These are phyloP conservation scores for Amphiprion ocellaris DNA, from an alignment of 2,113 vertebrate species.

Conservation along the genomic window DNA sequence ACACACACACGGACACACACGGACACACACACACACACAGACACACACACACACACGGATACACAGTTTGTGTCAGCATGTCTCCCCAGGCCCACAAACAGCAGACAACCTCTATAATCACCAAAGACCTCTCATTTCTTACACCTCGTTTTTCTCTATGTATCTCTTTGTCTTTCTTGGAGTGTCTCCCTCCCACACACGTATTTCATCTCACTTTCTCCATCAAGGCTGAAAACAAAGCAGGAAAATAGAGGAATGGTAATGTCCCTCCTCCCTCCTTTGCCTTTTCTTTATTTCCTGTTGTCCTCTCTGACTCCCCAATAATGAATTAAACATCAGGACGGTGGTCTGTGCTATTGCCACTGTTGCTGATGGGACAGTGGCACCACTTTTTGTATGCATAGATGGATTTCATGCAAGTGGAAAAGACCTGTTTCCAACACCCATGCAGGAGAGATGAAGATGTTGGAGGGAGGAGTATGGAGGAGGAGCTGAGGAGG, in stretches of 20 bases:
- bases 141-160: conserved; percentile 15
- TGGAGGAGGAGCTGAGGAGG: conserved; percentile 12
- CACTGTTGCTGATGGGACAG: conserved; percentile 35
- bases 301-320: conserved; percentile 56
- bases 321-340: conserved; percentile 72
- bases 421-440: conserved; percentile 27
- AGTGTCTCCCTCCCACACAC: conserved; percentile 38
- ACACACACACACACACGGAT: conserved; percentile 23
- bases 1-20: conserved; percentile 16
- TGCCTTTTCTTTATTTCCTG: conserved; percentile 60
- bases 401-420: conserved; percentile 29
- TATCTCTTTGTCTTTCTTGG: conserved; percentile 44
- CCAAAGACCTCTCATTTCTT: conserved; percentile 37
- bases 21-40: conserved; percentile 4
- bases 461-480: conserved; percentile 4
- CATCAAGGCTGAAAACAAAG: conserved; percentile 43
- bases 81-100: conserved; percentile 56
- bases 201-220: conserved; percentile 54
- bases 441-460: conserved; percentile 8
- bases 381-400: conserved; percentile 39
- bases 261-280: conserved; percentile 24
- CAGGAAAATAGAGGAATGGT: conserved; percentile 52
- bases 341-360: conserved; percentile 7
- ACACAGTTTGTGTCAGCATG: conserved; percentile 19
- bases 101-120: conserved; percentile 55